Evolutionary conservation across 2,888 invertebrate genomes (phyloP).

Genomic region (Uropetala carovei): DNA sequence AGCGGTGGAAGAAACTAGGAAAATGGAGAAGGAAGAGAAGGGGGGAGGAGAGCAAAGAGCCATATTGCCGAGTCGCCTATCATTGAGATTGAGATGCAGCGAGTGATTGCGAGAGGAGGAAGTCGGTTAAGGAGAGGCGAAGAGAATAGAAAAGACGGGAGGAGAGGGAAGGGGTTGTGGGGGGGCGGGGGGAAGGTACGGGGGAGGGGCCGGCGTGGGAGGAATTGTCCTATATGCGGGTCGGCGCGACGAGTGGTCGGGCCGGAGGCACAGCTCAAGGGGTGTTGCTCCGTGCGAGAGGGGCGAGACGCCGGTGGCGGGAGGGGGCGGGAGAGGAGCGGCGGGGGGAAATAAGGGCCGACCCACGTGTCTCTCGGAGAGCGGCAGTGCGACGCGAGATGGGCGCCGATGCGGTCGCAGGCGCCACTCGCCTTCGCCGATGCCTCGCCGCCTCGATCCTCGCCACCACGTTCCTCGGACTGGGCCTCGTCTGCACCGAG

Average conservation of each 20-base stretch:
- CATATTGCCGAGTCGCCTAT: too few species aligned
- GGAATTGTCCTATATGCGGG: not conserved
- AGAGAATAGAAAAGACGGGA: too few species aligned
- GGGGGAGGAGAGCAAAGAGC: too few species aligned
- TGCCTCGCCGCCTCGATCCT: not conserved
- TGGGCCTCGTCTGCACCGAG: constrained; percentile 34
- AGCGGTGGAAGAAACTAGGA: too few species aligned
- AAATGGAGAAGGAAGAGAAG: too few species aligned
- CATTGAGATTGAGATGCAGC: too few species aligned
- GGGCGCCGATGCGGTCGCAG: not conserved
- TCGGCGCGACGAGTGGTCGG: not conserved
- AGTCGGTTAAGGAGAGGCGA: too few species aligned
- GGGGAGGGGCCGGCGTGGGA: not conserved
- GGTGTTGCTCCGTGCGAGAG: not conserved
- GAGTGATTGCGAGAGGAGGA: too few species aligned
- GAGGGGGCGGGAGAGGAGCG: not conserved
- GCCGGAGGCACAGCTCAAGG: not conserved
- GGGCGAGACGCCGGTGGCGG: not conserved
- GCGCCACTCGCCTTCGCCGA: not conserved
- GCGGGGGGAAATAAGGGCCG: not conserved
- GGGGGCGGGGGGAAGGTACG: too few species aligned
- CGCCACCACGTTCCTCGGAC: not conserved
- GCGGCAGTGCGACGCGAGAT: not conserved
- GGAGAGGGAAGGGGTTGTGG: not conserved
- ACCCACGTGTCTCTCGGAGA: constrained; percentile 17